A percentile compares a stretch with the other conserved stretches of the same genome.
Evolutionary conservation across 2,888 invertebrate genomes (phyloP).

Genomic region (Teleiodes luculella): DNA sequence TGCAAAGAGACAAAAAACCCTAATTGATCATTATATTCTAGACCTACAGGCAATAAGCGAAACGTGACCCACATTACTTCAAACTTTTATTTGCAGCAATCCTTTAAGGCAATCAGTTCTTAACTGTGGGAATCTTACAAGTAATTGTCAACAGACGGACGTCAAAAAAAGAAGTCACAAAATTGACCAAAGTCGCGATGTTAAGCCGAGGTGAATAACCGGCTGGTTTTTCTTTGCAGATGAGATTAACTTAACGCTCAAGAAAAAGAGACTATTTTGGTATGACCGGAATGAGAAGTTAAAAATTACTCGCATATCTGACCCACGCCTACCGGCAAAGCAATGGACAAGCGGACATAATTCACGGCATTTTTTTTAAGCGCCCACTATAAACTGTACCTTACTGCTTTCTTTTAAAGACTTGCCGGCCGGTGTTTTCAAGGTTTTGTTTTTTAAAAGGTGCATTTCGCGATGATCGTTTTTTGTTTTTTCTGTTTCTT

Average conservation of each 20-base stretch:
- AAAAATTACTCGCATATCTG: conserved; percentile 57
- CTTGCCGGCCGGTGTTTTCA: conserved; percentile 25
- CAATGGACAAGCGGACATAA: conserved; percentile 68
- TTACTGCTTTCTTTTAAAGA: conserved; percentile 38
- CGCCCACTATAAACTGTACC: conserved; percentile 38
- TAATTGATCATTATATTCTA: conserved; percentile 7
- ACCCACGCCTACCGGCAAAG: conserved; percentile 70
- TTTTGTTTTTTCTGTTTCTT: conserved; percentile 35
- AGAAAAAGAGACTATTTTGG: conserved; percentile 47
- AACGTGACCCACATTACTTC: conserved; percentile 6
- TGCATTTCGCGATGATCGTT: conserved; percentile 56
- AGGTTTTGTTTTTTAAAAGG: conserved; percentile 39
- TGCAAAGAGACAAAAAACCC: conserved; percentile 3
- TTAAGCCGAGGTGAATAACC: conserved; percentile 59
- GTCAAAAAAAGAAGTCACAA: conserved; percentile 39
- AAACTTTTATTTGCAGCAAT: conserved; percentile 16
- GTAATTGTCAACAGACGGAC: conserved; percentile 55
- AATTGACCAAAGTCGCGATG: conserved; percentile 45
- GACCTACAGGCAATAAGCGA: conserved; percentile 4
- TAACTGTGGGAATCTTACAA: conserved; percentile 45
- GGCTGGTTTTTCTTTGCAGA: conserved; percentile 27
- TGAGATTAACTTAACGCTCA: conserved; percentile 41
- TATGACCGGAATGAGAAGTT: conserved; percentile 37
- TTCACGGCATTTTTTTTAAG: conserved; percentile 57
- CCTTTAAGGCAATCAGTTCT: conserved; percentile 34